These are phyloP conservation scores for Argyresthia albistria DNA, from an alignment of 2,888 invertebrate genomes.

Conservation along the genomic window DNA sequence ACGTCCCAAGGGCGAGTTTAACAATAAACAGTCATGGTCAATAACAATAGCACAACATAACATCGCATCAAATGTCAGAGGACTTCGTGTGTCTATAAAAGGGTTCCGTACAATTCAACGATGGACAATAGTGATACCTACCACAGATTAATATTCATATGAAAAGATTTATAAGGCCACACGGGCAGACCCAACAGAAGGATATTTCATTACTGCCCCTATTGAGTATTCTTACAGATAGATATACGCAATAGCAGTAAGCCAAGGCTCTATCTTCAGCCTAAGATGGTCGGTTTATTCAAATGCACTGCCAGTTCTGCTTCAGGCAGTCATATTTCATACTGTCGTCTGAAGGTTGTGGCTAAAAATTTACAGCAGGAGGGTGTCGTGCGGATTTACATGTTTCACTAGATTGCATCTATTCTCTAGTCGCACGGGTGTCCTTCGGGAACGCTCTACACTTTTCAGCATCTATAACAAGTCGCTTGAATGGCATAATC, in stretches of 20 bases:
- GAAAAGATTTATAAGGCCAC: neutral
- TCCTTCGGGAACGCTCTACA: too few relatives aligned
- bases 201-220: too few relatives aligned
- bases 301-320: neutral
- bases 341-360: too few relatives aligned
- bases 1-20: conserved; percentile 20
- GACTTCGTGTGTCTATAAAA: conserved; percentile 16
- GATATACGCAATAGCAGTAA: too few relatives aligned
- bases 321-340: too few relatives aligned
- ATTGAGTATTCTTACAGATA: too few relatives aligned
- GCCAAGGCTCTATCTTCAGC: neutral
- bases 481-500: neutral
- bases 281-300: neutral
- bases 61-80: conserved; percentile 17
- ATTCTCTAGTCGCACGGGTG: too few relatives aligned
- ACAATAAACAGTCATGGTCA: conserved; percentile 5
- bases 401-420: too few relatives aligned
- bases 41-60: conserved; percentile 14
- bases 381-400: too few relatives aligned
- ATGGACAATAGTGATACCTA: neutral
- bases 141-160: neutral
- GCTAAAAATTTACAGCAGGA: too few relatives aligned
- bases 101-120: conserved; percentile 4
- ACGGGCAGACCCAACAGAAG: neutral
- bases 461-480: too few relatives aligned